A percentile compares a stretch with the other conserved stretches of the same genome.
phyloP scores from a whole-genome alignment of 1,140 invertebrate genomes.

The Monochamus saltuarius region DNA sequence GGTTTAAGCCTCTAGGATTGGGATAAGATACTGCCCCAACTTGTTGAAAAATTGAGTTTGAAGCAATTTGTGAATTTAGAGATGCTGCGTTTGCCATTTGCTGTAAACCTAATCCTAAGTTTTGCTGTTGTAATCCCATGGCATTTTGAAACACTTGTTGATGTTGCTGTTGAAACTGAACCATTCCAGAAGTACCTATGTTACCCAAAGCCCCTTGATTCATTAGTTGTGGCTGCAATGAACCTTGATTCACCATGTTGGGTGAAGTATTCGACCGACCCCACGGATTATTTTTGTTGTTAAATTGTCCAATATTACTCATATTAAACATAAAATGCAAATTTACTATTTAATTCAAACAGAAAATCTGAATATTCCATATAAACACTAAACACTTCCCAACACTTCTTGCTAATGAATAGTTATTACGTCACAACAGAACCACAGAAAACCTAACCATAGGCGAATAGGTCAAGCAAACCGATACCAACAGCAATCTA shows the following conservation, averaged over 20 bases:
- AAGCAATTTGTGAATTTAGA: conserved; percentile 50
- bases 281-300: conserved; percentile 61
- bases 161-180: conserved; percentile 60
- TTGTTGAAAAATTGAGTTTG: conserved; percentile 61
- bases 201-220: conserved; percentile 56
- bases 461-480: no score
- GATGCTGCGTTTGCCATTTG: conserved; percentile 48
- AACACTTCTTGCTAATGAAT: no score
- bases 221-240: conserved; percentile 60
- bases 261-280: conserved; percentile 51
- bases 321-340: background rate
- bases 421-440: no score
- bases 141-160: conserved; percentile 62
- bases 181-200: conserved; percentile 59
- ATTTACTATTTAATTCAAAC: no score
- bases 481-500: no score
- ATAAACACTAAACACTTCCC: no score
- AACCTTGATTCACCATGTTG: conserved; percentile 51
- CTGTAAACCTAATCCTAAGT: conserved; percentile 45
- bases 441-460: no score
- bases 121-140: conserved; percentile 56
- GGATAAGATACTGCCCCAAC: conserved; percentile 69
- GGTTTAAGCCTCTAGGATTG: conserved; percentile 67
- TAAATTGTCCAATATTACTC: conserved; percentile 19
- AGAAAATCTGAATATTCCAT: no score